phyloP scores from a whole-genome alignment of 2,797 vertebrate species.

The Hyperoplus immaculatus region DNA sequence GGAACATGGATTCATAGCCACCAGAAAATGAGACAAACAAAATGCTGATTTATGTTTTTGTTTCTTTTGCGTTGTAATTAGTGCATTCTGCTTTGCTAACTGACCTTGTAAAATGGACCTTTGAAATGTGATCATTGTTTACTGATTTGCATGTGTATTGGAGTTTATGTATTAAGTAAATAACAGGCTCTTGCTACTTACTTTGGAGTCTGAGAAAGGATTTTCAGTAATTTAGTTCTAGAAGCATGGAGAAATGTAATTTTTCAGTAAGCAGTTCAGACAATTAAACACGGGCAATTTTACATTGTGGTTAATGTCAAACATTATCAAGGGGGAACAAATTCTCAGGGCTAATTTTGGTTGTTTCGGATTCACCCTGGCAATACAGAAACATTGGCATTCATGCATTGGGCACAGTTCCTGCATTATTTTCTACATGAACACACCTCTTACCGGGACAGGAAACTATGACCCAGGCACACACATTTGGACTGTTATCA shows the following conservation, averaged over 20 bases:
- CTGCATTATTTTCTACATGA: neutral
- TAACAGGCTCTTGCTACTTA: neutral
- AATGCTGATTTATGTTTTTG: constrained; percentile 53
- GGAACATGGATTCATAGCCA: constrained; percentile 48
- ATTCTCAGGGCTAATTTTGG: neutral
- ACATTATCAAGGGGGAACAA: neutral
- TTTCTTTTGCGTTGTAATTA: constrained; percentile 2
- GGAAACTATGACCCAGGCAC: neutral
- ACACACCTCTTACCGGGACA: neutral
- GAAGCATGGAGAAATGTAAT: constrained; percentile 6
- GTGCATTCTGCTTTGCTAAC: constrained; percentile 12
- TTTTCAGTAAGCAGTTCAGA: neutral
- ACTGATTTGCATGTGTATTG: constrained; percentile 21
- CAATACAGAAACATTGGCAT: neutral
- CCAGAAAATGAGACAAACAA: constrained; percentile 53
- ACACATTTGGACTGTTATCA: constrained; percentile 11
- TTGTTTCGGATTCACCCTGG: neutral
- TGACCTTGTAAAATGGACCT: constrained; percentile 16
- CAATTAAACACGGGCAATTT: neutral
- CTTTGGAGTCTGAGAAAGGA: neutral
- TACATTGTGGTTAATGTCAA: neutral
- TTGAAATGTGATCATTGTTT: constrained; percentile 34
- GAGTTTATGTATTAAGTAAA: constrained; percentile 5
- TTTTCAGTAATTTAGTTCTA: constrained; percentile 7
- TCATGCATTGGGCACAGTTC: neutral